Percentiles rank a stretch among this genome's conserved stretches.
Conservation (phyloP, 2,113 vertebrate genomes). For the Zapus hudsonius region DNA sequence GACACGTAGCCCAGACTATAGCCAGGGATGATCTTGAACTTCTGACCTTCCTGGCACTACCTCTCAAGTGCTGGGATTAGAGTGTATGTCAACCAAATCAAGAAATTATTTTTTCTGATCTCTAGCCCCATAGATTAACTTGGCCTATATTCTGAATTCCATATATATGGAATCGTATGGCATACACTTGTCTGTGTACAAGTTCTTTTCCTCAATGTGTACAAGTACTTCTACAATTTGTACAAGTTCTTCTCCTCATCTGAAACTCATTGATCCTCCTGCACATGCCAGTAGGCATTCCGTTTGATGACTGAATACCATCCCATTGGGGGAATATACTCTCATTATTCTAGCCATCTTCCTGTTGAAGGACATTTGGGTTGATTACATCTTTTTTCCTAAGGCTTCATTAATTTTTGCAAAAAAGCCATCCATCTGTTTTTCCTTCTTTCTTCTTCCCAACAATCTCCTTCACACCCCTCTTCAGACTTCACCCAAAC, state of each 20-base stretch:
- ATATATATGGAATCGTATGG: background rate
- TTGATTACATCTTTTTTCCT: background rate
- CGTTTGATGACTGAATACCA: background rate
- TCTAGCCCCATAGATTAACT: background rate
- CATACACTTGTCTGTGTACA: background rate
- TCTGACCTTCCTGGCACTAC: background rate
- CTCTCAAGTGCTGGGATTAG: background rate
- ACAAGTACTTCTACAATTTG: too few relatives aligned
- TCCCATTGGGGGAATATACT: background rate
- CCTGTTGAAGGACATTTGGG: constrained; percentile 26
- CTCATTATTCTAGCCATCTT: background rate
- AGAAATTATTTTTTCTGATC: background rate
- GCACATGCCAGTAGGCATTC: background rate
- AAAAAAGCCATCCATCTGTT: constrained; percentile 30
- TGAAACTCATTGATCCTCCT: background rate
- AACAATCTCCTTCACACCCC: background rate
- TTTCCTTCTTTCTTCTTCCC: background rate
- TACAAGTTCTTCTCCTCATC: background rate
- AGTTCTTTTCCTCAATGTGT: background rate
- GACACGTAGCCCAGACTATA: background rate
- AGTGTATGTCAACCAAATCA: background rate
- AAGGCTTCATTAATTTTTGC: constrained; percentile 53
- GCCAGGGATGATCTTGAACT: background rate
- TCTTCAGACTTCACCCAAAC: background rate
- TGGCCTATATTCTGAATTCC: background rate